Base-by-base conservation (phyloP, 2,888 invertebrate genomes). In the Conops quadrifasciatus region DNA sequence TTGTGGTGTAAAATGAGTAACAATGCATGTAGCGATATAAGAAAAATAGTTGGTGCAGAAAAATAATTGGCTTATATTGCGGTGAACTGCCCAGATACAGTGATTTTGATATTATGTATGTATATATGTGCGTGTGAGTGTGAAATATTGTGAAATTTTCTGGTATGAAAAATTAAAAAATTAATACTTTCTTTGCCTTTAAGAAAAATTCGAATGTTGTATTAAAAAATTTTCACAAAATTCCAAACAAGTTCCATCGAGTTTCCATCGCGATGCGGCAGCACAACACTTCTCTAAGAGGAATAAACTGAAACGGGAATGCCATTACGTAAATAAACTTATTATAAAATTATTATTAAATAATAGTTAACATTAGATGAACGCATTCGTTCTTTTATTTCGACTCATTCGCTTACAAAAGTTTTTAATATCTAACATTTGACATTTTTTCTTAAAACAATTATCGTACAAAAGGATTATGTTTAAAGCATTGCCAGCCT, bases 401-500 rank as follows among this genome's bases (percentile, higher is more conserved):
- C n/a, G n/a, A 11, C 9, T 49, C 13, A n/a, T 3, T 49, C 49
- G n/a, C 1, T 45, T 15, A 21, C 24, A 24, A 2, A 53, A 24
- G 2, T 13, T 13, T 58, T 28, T 28, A 58, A 15, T 1, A 5
- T 24, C 26, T 58, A 24, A 24, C 9, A 58, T 58, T 28, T 58
- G 15, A 58, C 15, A 26, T 24, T 15, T 9, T 24, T 13, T 24
- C 3, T 15, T 11, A 21, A 5, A 28, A 26, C 58, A 28, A 58
- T 15, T 24, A 58, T 28, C 16, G 26, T 11, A 13, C 26, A 49
- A 49, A 49, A 19, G 7, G 53, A 43, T 47, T 58, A 45, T 64
- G 58, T 70, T 70, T 19, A 9, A 15, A 56, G 70, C 64, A 63
- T 64, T 64, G 56, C 70, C 64, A 70, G 28, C 53, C 43, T 21